Evolutionary conservation across 2,888 invertebrate species (phyloP).

Genomic region (Phrixothrix hirtus): DNA sequence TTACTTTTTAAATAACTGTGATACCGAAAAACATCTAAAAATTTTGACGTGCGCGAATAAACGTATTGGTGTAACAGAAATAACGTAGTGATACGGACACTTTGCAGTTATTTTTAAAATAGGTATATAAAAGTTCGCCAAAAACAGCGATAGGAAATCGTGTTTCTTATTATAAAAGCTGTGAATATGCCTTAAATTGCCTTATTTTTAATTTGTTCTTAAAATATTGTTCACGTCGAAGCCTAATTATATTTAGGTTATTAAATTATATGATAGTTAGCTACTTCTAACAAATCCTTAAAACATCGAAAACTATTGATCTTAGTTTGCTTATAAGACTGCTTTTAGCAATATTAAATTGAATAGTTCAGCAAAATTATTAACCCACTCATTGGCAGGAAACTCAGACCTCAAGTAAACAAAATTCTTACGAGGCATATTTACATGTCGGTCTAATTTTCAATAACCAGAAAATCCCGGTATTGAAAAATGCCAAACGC

Average conservation of each 20-base stretch:
- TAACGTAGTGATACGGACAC: slow-evolving; percentile 6
- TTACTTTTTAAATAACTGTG: slow-evolving; percentile 30
- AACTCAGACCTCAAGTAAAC: no score
- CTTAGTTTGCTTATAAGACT: slow-evolving; percentile 6
- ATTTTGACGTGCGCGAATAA: slow-evolving; percentile 17
- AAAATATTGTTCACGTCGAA: slow-evolving; percentile 15
- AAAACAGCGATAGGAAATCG: slow-evolving; percentile 15
- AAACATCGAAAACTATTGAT: slow-evolving; percentile 22
- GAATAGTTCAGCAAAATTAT: no score
- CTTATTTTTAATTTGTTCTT: slow-evolving; percentile 33
- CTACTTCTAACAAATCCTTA: slow-evolving; percentile 8
- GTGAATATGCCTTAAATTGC: slow-evolving; percentile 35
- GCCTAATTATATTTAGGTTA: slow-evolving; percentile 14
- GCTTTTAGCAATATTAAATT: slow-evolving; percentile 15
- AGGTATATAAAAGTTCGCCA: slow-evolving; percentile 21
- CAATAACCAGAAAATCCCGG: no score
- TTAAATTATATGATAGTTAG: slow-evolving; percentile 11
- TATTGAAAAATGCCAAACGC: no score
- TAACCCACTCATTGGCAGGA: no score
- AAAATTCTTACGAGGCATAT: no score
- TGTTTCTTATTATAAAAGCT: slow-evolving; percentile 27
- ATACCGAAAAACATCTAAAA: slow-evolving; percentile 27
- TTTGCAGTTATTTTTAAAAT: slow-evolving; percentile 26
- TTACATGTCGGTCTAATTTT: no score
- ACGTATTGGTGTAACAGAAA: not conserved